phyloP scores from a whole-genome alignment of 2,888 invertebrate genomes.

The Sesia apiformis region DNA sequence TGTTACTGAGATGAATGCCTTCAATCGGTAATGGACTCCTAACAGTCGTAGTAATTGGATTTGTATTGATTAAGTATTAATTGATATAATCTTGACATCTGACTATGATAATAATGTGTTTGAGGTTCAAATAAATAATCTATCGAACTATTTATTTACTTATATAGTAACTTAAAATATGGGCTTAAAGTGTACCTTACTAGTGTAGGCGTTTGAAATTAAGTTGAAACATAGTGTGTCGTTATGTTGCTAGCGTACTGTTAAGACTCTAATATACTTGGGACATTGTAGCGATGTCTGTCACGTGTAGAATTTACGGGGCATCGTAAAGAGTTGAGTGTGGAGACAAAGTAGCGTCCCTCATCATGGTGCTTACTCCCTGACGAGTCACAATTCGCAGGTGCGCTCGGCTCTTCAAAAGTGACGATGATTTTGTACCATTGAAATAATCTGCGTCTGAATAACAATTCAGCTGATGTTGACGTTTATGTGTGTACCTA shows the following conservation, averaged over 20 bases:
- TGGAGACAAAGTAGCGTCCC: slow-evolving; percentile 3
- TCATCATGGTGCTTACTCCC: neutral
- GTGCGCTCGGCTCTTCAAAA: neutral
- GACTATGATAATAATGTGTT: neutral
- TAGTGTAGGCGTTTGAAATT: no score
- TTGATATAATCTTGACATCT: neutral
- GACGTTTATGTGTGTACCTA: no score
- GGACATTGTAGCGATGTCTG: neutral
- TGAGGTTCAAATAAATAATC: neutral
- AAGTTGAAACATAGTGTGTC: no score
- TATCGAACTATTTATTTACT: no score
- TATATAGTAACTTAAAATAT: no score
- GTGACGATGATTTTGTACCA: neutral
- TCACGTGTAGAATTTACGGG: slow-evolving; percentile 14
- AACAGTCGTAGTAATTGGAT: no score
- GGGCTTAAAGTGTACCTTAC: no score
- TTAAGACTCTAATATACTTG: neutral
- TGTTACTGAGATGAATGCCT: slow-evolving; percentile 18
- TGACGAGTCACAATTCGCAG: neutral
- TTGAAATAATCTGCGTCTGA: no score
- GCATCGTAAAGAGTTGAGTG: slow-evolving; percentile 4
- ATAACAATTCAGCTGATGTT: neutral
- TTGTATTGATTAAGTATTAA: neutral
- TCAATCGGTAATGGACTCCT: neutral
- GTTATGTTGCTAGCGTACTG: neutral